Base-by-base conservation (phyloP, 2,113 vertebrate genomes). In the Axis porcinus region DNA sequence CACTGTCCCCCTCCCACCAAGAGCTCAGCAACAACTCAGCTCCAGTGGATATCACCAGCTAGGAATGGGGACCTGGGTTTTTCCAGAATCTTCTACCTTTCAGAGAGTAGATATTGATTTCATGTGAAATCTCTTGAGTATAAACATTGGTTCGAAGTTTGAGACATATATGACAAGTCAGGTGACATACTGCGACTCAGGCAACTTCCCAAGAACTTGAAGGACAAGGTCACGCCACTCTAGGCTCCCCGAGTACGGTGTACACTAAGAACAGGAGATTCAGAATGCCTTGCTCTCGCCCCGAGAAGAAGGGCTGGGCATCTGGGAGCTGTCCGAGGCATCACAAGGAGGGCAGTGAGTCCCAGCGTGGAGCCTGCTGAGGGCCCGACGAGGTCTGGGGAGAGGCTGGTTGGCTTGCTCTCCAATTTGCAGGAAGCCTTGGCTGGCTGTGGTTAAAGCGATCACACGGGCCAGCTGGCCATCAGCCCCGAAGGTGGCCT, bases 251-350 rank as follows among this genome's bases (percentile, higher is more conserved):
- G 0, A 27, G 9, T 11, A 16, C 36, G 2, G 36, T 86, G 36
- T 17, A 16, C 55, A 60, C 15, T 19, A 27, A 45, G 15, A 85
- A 23, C 10, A 28, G 55, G 16, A 55, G 54, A 45, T 30, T 43
- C 57, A 33, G 16, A 62, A 58, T 0, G 0, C 40, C 84, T 47
- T 7, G 13, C 19, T 40, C 36, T 15, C 10, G 17, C 27, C 57
- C 0, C 2, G 21, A 0, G 40, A 45, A 21, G 27, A 33, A 28
- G 1, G 27, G 10, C 84, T 13, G 57, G 40, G 57, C 3, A 0
- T 33, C 40, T 43, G 57, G 84, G 55, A 12, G 27, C 57, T 19
- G 27, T 33, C 78, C 1, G 2, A 33, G 30, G 57, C 40, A 33
- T 43, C 84, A 33, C n/a, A 3, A 86, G 40, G 57, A 33, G 28